Percentiles rank a stretch among this genome's conserved stretches.
phyloP scores from a whole-genome alignment of 2,888 invertebrate species.

The Nematopogon swammerdamellus region DNA sequence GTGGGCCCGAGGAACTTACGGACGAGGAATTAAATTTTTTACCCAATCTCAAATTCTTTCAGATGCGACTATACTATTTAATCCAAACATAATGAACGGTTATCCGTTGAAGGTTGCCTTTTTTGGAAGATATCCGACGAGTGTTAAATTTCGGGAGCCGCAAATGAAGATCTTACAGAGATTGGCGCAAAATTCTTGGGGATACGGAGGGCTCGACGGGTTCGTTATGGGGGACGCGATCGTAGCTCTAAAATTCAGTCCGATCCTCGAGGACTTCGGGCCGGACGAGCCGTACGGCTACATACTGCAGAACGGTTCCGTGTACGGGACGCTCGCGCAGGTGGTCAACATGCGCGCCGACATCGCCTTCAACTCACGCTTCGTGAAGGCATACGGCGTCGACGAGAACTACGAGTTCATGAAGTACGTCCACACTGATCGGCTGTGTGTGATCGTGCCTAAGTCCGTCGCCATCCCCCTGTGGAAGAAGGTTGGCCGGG shows the following conservation, averaged over 20 bases:
- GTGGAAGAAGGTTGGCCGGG: conserved; percentile 15
- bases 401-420: conserved; percentile 17
- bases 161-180: not conserved
- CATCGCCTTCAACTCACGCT: conserved; percentile 31
- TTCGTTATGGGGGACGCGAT: conserved; percentile 24
- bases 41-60: not conserved
- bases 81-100: conserved; percentile 12
- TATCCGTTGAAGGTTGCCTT: conserved; percentile 24
- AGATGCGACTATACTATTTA: not conserved
- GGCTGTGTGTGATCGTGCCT: conserved; percentile 21
- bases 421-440: conserved; percentile 18
- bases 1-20: not conserved
- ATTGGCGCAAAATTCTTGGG: conserved; percentile 4
- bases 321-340: conserved; percentile 22
- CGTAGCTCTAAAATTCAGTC: conserved; percentile 20
- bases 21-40: not conserved
- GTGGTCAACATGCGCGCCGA: conserved; percentile 19
- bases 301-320: conserved; percentile 8
- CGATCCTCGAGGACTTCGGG: conserved; percentile 8
- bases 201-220: conserved; percentile 26
- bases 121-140: conserved; percentile 25
- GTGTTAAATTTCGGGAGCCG: not conserved
- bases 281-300: conserved; percentile 18
- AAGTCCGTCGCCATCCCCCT: conserved; percentile 18
- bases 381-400: conserved; percentile 20